A percentile compares a stretch with the other conserved stretches of the same genome.
Evolutionary conservation across 2,888 invertebrate species (phyloP).

Genomic region (Pseudoips prasinana): DNA sequence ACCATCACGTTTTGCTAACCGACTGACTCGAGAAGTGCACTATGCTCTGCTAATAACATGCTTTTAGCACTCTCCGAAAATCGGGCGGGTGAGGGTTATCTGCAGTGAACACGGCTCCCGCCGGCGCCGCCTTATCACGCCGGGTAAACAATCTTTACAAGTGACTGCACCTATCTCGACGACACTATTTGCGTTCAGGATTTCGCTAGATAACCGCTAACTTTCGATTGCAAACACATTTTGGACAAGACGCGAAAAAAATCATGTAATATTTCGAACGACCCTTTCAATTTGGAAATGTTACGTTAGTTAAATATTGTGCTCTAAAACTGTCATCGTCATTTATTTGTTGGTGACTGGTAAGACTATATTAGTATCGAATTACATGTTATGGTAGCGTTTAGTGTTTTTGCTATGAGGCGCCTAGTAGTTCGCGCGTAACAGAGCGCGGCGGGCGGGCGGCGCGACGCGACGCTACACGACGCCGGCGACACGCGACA

Average conservation of each 20-base stretch:
- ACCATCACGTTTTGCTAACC: conserved; percentile 46
- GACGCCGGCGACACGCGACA: conserved; percentile 50
- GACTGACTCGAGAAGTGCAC: conserved; percentile 57
- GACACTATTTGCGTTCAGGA: conserved; percentile 67
- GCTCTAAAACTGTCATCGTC: conserved; percentile 35
- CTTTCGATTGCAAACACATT: conserved; percentile 42
- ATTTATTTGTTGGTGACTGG: conserved; percentile 26
- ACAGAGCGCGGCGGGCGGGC: conserved; percentile 45
- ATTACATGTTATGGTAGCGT: conserved; percentile 47
- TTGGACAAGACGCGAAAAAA: conserved; percentile 34
- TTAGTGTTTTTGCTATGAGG: conserved; percentile 26
- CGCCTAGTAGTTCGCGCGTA: conserved; percentile 24
- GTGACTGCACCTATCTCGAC: conserved; percentile 63
- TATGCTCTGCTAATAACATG: conserved; percentile 61
- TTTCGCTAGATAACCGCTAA: conserved; percentile 62
- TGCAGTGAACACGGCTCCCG: conserved; percentile 53
- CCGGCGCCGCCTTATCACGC: conserved; percentile 76
- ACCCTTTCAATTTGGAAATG: conserved; percentile 17
- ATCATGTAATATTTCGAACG: conserved; percentile 20
- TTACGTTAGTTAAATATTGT: conserved; percentile 13
- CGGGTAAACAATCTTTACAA: conserved; percentile 72
- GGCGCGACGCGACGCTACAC: conserved; percentile 35
- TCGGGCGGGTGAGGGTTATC: conserved; percentile 60
- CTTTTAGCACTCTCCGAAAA: conserved; percentile 71
- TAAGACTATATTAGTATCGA: conserved; percentile 35